Conservation (phyloP, 2,888 invertebrate species). For the Biston stratarius region DNA sequence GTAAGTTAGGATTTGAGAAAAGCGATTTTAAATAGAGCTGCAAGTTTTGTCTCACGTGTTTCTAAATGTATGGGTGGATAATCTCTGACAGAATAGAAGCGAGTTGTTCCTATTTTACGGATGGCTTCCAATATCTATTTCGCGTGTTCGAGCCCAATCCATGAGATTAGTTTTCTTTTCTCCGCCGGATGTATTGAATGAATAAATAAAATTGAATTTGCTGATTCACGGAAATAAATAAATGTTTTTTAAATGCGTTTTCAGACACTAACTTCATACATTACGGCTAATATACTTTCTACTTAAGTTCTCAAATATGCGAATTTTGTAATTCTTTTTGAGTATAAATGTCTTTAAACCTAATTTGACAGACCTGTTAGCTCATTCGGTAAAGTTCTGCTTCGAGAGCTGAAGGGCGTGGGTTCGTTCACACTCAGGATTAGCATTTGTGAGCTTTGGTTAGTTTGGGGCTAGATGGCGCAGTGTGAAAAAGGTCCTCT, state of each 20-base stretch:
- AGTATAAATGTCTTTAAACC: too few relatives aligned
- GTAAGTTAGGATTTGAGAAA: slow-evolving; percentile 26
- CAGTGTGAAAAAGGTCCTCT: too few relatives aligned
- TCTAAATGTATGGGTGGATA: slow-evolving; percentile 58
- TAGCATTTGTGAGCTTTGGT: too few relatives aligned
- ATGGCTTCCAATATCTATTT: slow-evolving; percentile 73
- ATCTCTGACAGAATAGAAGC: slow-evolving; percentile 64
- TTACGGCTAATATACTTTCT: not conserved
- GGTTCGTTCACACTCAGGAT: too few relatives aligned
- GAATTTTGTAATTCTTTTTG: too few relatives aligned
- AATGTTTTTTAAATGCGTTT: slow-evolving; percentile 53
- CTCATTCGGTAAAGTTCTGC: too few relatives aligned
- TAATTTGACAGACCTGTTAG: too few relatives aligned
- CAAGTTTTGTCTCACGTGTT: slow-evolving; percentile 45
- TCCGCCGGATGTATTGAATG: slow-evolving; percentile 65
- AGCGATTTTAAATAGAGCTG: slow-evolving; percentile 28
- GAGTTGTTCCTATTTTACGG: slow-evolving; percentile 65
- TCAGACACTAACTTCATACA: slow-evolving; percentile 35
- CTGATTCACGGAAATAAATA: slow-evolving; percentile 66
- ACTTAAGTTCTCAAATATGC: too few relatives aligned
- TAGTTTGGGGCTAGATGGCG: too few relatives aligned
- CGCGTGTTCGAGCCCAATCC: slow-evolving; percentile 73
- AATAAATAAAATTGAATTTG: slow-evolving; percentile 67
- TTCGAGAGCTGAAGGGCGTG: too few relatives aligned
- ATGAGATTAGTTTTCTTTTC: slow-evolving; percentile 70